A percentile compares a stretch with the other conserved stretches of the same genome.
Evolutionary conservation across 35 echinoderm and acorn worm species (phyloP).

Genomic region (Nesometra sesokonis): DNA sequence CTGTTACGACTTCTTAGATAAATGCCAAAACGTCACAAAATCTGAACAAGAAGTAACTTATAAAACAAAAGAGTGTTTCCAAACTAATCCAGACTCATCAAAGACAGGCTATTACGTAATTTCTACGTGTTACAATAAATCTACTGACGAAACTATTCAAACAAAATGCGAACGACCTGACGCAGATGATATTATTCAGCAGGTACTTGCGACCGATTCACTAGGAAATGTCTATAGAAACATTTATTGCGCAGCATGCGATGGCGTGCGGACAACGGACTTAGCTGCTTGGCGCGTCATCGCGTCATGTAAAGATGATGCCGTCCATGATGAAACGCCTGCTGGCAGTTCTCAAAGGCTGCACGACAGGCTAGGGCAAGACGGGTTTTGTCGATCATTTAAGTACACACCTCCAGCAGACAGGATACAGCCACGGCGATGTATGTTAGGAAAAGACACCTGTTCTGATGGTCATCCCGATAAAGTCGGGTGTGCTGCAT

Average conservation of each 20-base stretch:
- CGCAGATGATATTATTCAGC: not conserved
- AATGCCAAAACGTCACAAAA: no score
- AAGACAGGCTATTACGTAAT: not conserved
- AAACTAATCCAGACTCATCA: not conserved
- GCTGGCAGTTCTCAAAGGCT: not conserved
- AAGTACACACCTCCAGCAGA: not conserved
- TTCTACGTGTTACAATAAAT: not conserved
- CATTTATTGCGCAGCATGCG: not conserved
- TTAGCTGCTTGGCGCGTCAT: not conserved
- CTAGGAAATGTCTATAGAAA: not conserved
- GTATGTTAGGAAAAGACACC: not conserved
- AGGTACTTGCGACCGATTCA: not conserved
- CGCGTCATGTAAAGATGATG: not conserved
- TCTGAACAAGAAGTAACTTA: no score
- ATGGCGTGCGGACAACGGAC: not conserved
- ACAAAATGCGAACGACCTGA: not conserved
- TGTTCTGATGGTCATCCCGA: not conserved
- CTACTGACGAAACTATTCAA: not conserved
- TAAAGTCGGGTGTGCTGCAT: not conserved
- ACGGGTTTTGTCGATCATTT: not conserved
- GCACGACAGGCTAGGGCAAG: not conserved
- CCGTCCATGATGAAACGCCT: not conserved
- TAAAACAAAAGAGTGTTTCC: not conserved
- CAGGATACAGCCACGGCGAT: not conserved
- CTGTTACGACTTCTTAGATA: no score